These are phyloP conservation scores for Amblyopsis rosae DNA, from an alignment of 2,113 vertebrate genomes.

Conservation along the genomic window DNA sequence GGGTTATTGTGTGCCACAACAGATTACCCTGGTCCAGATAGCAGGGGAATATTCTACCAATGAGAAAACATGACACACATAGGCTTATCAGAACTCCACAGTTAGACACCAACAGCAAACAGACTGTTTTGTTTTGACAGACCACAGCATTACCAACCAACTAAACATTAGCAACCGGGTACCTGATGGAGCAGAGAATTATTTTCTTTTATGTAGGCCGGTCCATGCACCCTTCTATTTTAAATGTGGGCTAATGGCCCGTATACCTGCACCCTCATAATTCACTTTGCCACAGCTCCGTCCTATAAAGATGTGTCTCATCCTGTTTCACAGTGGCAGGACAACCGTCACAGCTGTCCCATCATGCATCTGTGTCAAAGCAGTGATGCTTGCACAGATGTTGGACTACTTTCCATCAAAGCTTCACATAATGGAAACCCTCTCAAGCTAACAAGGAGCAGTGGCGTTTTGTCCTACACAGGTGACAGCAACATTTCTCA, in stretches of 20 bases:
- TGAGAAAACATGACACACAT: background rate
- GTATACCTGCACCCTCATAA: conserved; percentile 17
- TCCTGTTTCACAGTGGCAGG: background rate
- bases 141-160: too few species aligned
- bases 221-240: conserved; percentile 17
- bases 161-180: too few species aligned
- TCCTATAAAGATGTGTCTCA: conserved; percentile 24
- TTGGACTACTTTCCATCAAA: conserved; percentile 14
- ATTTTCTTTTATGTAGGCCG: too few species aligned
- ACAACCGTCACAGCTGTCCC: conserved; percentile 13
- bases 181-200: too few species aligned
- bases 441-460: conserved; percentile 3
- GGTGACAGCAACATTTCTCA: conserved; percentile 27
- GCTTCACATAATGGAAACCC: conserved; percentile 15
- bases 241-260: conserved; percentile 34
- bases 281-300: conserved; percentile 23
- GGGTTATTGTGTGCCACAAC: background rate
- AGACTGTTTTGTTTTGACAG: background rate
- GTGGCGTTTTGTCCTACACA: background rate
- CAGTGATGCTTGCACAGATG: background rate
- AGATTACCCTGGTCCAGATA: conserved; percentile 1
- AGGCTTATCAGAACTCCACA: conserved; percentile 5
- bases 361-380: conserved; percentile 4
- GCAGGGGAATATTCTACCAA: background rate
- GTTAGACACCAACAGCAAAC: background rate